These are phyloP conservation scores for Dexiosoma caninum DNA, from an alignment of 2,888 invertebrate genomes.

Conservation along the genomic window DNA sequence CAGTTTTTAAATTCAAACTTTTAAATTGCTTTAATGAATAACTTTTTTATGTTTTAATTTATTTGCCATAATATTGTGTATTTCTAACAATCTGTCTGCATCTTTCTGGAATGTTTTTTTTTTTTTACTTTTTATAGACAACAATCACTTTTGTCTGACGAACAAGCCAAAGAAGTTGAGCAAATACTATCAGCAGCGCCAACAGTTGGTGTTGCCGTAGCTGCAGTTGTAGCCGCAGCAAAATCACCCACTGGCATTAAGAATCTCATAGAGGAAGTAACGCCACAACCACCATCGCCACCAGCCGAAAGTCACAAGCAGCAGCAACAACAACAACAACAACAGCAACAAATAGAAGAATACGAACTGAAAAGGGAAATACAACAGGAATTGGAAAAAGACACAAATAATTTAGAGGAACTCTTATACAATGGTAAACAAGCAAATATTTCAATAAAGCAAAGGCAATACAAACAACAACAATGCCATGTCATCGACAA, in stretches of 20 bases:
- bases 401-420: constrained; percentile 60
- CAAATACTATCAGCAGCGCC: constrained; percentile 84
- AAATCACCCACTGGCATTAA: constrained; percentile 73
- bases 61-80: background rate
- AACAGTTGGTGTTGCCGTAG: constrained; percentile 72
- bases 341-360: constrained; percentile 19
- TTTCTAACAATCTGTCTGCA: constrained; percentile 18
- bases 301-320: constrained; percentile 58
- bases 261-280: constrained; percentile 72
- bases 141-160: constrained; percentile 90
- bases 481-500: constrained; percentile 32
- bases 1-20: background rate
- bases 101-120: background rate
- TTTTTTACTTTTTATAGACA: constrained; percentile 79
- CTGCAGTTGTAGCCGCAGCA: constrained; percentile 74
- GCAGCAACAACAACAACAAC: constrained; percentile 30
- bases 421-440: constrained; percentile 43
- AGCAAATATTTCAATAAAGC: constrained; percentile 45
- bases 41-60: constrained; percentile 1
- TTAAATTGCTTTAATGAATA: background rate
- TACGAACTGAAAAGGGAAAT: constrained; percentile 19
- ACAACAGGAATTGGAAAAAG: constrained; percentile 64
- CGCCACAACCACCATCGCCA: constrained; percentile 63
- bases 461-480: constrained; percentile 32
- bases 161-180: constrained; percentile 93